A percentile compares a stretch with the other conserved stretches of the same genome.
Evolutionary conservation across 2,113 vertebrate species (phyloP).

Genomic region (Beaufortia kweichowensis): DNA sequence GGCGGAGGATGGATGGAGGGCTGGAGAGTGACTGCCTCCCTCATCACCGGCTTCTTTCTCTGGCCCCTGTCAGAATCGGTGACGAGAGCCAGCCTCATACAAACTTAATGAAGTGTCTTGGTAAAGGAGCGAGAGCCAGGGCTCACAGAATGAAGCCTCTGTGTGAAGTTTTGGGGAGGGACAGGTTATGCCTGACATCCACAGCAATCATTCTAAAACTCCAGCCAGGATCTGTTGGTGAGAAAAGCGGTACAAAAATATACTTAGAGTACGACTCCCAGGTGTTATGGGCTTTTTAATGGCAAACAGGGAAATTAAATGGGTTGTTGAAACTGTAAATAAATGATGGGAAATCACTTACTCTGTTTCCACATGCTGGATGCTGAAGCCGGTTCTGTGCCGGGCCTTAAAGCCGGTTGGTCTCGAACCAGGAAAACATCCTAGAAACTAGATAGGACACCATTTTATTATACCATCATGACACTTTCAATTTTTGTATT

Average conservation of each 20-base stretch:
- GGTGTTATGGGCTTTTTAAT: background rate
- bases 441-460: no score
- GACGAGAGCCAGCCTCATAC: slow-evolving; percentile 45
- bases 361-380: background rate
- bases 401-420: no score
- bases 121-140: slow-evolving; percentile 37
- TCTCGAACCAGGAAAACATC: no score
- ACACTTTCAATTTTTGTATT: no score
- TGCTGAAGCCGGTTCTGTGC: no score
- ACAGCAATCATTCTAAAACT: slow-evolving; percentile 31
- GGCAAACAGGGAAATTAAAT: slow-evolving; percentile 6
- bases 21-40: slow-evolving; percentile 47
- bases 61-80: slow-evolving; percentile 42
- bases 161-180: slow-evolving; percentile 40
- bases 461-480: no score
- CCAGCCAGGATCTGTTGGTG: background rate
- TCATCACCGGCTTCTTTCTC: slow-evolving; percentile 35
- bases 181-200: slow-evolving; percentile 42
- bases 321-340: background rate
- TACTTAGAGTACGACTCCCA: background rate
- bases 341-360: background rate
- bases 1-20: slow-evolving; percentile 26
- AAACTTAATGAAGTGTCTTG: slow-evolving; percentile 51
- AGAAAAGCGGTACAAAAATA: background rate
- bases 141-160: slow-evolving; percentile 21